Evolutionary conservation across 2,113 vertebrate species (phyloP).

Genomic region (Scophthalmus maximus): DNA sequence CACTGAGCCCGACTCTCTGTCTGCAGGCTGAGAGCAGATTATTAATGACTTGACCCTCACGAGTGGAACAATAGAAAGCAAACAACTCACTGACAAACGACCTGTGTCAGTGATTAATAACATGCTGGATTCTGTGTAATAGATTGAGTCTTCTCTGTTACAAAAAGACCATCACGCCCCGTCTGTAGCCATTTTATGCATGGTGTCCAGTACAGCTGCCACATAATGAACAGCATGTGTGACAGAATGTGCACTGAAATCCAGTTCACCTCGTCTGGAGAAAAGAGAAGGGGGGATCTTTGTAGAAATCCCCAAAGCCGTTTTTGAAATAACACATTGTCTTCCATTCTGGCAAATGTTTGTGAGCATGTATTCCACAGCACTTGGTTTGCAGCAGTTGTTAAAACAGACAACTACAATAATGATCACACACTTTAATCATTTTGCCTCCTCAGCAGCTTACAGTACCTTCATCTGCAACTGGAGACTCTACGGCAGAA

Average conservation of each 20-base stretch:
- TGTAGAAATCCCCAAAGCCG: background rate
- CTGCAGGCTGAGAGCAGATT: background rate
- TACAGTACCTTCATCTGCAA: slow-evolving; percentile 60
- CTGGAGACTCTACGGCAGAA: slow-evolving; percentile 40
- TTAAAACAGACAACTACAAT: slow-evolving; percentile 4
- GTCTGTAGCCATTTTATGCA: slow-evolving; percentile 1
- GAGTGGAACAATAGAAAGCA: background rate
- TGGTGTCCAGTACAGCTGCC: background rate
- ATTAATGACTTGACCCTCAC: background rate
- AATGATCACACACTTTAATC: background rate
- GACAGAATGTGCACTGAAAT: slow-evolving; percentile 3
- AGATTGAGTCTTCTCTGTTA: background rate
- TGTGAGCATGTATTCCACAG: background rate
- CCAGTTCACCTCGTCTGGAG: background rate
- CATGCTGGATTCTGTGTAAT: background rate
- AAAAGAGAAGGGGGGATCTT: background rate
- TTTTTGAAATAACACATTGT: background rate
- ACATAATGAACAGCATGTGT: slow-evolving; percentile 18
- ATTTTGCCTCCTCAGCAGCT: slow-evolving; percentile 2
- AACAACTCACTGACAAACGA: background rate
- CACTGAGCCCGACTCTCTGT: background rate
- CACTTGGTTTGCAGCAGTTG: background rate
- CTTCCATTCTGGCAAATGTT: slow-evolving; percentile 6
- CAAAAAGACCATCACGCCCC: background rate
- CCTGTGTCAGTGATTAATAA: background rate